Evolutionary conservation across 2,888 invertebrate species (phyloP).

Genomic region (Mimas tiliae): DNA sequence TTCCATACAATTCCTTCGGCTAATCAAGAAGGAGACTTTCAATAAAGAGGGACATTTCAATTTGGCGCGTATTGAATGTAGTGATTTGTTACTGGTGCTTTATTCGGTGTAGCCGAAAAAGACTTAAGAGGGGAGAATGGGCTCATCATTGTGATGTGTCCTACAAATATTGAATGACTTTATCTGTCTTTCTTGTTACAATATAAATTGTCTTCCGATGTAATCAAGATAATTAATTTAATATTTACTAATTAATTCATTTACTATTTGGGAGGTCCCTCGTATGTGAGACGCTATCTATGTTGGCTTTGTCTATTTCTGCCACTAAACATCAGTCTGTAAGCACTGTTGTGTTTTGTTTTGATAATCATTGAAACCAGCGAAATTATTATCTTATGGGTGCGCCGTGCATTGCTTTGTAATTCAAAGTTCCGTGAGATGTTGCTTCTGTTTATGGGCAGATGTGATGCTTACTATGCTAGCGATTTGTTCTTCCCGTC

Average conservation of each 20-base stretch:
- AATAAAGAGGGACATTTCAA: slow-evolving; percentile 40
- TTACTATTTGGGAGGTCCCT: too few species aligned
- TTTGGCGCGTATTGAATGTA: slow-evolving; percentile 47
- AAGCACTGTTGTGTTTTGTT: too few species aligned
- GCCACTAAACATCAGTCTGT: too few species aligned
- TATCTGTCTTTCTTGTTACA: not conserved
- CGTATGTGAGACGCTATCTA: too few species aligned
- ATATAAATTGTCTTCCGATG: not conserved
- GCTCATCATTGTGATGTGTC: slow-evolving; percentile 2
- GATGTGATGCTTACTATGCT: too few species aligned
- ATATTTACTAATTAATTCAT: not conserved
- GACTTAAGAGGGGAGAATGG: slow-evolving; percentile 16
- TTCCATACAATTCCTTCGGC: slow-evolving; percentile 30
- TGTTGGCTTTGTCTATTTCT: too few species aligned
- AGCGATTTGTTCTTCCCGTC: too few species aligned
- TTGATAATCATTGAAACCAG: too few species aligned
- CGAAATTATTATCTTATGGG: too few species aligned
- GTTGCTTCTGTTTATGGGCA: too few species aligned
- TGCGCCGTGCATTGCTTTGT: too few species aligned
- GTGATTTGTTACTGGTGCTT: slow-evolving; percentile 43
- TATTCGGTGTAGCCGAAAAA: slow-evolving; percentile 21
- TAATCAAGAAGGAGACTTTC: slow-evolving; percentile 45
- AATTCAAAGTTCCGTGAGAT: too few species aligned
- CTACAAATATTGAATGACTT: slow-evolving; percentile 25
- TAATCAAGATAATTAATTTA: not conserved